A percentile compares a stretch with the other conserved stretches of the same genome.
phyloP scores from a whole-genome alignment of 2,113 vertebrate genomes.

The Gymnorhina tibicen region DNA sequence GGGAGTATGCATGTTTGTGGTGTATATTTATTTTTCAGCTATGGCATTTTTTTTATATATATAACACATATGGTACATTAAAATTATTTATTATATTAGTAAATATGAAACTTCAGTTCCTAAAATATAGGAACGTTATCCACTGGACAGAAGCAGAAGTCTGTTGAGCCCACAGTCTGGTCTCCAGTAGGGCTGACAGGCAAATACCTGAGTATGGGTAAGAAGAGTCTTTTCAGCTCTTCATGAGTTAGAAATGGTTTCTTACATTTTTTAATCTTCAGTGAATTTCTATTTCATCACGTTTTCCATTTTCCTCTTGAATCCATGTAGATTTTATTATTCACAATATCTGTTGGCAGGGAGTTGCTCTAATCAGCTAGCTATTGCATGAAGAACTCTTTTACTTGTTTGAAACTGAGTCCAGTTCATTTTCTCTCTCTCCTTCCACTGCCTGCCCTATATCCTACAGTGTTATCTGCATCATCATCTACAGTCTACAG shows the following conservation, averaged over 20 bases:
- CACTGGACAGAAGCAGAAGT: neutral
- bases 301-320: neutral
- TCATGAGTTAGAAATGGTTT: neutral
- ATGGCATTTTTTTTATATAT: neutral
- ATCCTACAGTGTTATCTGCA: neutral
- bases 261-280: neutral
- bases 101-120: neutral
- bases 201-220: neutral
- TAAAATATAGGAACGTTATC: neutral
- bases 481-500: neutral
- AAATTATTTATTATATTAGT: neutral
- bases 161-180: neutral
- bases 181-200: neutral
- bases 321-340: neutral
- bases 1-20: rapidly evolving
- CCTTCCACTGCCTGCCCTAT: rapidly evolving
- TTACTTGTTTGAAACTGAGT: neutral
- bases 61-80: neutral
- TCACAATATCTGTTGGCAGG: neutral
- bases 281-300: neutral
- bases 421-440: neutral
- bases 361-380: neutral
- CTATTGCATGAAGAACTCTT: neutral
- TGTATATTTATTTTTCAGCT: neutral
- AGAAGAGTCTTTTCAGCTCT: neutral